Evolutionary conservation across 30 jellyfish, hydroid and myxozoan genomes (phyloP).

Genomic region (Clytia hemisphaerica): DNA sequence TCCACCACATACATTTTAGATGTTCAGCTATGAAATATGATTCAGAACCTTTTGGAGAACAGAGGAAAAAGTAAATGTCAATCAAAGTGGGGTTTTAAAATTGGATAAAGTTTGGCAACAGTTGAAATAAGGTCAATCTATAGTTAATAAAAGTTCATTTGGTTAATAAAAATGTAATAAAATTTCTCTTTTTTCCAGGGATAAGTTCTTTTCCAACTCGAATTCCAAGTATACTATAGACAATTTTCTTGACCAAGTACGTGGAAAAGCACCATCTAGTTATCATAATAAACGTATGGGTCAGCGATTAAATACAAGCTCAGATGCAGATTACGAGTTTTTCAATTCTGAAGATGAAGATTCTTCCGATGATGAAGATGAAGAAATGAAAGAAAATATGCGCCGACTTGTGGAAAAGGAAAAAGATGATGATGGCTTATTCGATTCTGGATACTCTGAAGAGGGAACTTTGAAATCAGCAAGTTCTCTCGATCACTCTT

Average conservation of each 20-base stretch:
- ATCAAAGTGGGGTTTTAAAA: too few relatives aligned
- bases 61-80: too few relatives aligned
- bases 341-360: slow-evolving; percentile 68
- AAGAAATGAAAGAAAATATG: slow-evolving; percentile 68
- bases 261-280: background rate
- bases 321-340: slow-evolving; percentile 58
- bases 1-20: too few relatives aligned
- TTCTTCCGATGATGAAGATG: slow-evolving; percentile 76
- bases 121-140: too few relatives aligned
- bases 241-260: slow-evolving; percentile 26
- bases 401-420: slow-evolving; percentile 63
- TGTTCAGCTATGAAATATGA: too few relatives aligned
- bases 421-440: slow-evolving; percentile 44
- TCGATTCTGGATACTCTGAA: slow-evolving; percentile 89
- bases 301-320: slow-evolving; percentile 25
- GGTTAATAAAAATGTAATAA: too few relatives aligned
- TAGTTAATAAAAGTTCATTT: too few relatives aligned
- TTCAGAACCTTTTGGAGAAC: too few relatives aligned
- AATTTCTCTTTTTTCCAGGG: too few relatives aligned
- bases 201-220: too few relatives aligned
- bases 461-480: slow-evolving; percentile 24
- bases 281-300: background rate
- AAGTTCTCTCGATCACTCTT: slow-evolving; percentile 75
- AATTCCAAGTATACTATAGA: slow-evolving; percentile 20
- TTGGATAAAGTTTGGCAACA: too few relatives aligned